phyloP scores from a whole-genome alignment of 1,140 invertebrate species.

The Caerostris darwini region DNA sequence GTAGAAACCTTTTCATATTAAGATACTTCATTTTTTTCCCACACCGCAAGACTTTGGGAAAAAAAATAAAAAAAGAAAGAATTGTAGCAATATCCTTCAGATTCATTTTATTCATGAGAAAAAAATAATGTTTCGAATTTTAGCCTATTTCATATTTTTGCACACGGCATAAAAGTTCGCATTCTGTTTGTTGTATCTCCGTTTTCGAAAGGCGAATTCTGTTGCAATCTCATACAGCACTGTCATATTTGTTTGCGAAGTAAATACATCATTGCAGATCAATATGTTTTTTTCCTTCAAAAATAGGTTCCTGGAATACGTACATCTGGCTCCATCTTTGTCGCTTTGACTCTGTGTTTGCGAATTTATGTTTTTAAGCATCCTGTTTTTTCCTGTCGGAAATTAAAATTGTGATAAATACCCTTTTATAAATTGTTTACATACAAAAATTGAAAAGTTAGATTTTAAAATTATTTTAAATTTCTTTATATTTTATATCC shows the following conservation, averaged over 20 bases:
- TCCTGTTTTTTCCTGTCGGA: background rate
- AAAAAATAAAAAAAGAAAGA: background rate
- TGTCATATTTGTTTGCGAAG: slow-evolving; percentile 61
- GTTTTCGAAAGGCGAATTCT: background rate
- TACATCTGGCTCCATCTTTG: background rate
- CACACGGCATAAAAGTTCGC: background rate
- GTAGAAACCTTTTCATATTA: background rate
- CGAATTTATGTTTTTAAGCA: background rate
- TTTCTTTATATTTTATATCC: background rate
- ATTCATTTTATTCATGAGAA: background rate
- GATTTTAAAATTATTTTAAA: background rate
- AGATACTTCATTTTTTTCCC: background rate
- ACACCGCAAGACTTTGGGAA: background rate
- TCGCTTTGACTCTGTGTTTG: background rate
- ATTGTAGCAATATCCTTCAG: background rate
- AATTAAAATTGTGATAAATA: background rate
- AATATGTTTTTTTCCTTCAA: background rate
- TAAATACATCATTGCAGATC: slow-evolving; percentile 61
- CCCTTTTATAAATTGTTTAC: background rate
- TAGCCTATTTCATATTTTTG: background rate
- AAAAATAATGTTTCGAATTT: slow-evolving; percentile 11
- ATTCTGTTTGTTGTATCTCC: background rate
- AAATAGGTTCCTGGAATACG: background rate
- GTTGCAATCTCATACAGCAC: background rate
- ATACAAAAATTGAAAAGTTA: background rate